A percentile compares a stretch with the other conserved stretches of the same genome.
Conservation (phyloP, 2,888 invertebrate species). For the Tetranychus truncatus region DNA sequence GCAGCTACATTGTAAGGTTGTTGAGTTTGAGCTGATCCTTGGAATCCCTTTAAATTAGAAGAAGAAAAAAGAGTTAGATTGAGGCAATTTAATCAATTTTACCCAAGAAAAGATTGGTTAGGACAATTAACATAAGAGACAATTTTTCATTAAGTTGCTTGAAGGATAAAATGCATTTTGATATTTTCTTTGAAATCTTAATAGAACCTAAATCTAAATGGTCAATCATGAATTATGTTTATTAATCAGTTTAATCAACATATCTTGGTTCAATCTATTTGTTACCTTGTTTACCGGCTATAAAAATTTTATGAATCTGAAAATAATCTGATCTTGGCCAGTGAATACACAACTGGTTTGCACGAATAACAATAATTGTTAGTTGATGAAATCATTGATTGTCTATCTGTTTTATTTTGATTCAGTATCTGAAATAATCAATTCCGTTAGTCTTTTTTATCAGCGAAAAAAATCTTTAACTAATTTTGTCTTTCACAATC, state of each 20-base stretch:
- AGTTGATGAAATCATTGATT: background rate
- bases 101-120: background rate
- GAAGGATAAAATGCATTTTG: no score
- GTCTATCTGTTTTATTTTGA: background rate
- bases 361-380: background rate
- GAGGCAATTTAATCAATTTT: background rate
- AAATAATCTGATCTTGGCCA: background rate
- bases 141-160: no score
- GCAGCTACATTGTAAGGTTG: slow-evolving; percentile 8
- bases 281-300: background rate
- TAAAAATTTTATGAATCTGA: background rate
- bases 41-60: background rate
- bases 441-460: background rate
- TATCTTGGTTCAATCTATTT: background rate
- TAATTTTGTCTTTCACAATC: background rate
- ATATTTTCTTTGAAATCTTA: no score
- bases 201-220: background rate
- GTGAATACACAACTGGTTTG: background rate
- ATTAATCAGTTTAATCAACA: background rate
- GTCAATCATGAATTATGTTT: background rate
- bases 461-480: background rate
- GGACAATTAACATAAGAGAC: no score
- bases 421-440: background rate
- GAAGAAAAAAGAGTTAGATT: background rate
- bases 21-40: slow-evolving; percentile 7